Percentiles rank a stretch among this genome's conserved stretches.
These are phyloP conservation scores for Cryptoblepharus egeriae DNA, from an alignment of 2,797 vertebrate genomes.

Conservation along the genomic window DNA sequence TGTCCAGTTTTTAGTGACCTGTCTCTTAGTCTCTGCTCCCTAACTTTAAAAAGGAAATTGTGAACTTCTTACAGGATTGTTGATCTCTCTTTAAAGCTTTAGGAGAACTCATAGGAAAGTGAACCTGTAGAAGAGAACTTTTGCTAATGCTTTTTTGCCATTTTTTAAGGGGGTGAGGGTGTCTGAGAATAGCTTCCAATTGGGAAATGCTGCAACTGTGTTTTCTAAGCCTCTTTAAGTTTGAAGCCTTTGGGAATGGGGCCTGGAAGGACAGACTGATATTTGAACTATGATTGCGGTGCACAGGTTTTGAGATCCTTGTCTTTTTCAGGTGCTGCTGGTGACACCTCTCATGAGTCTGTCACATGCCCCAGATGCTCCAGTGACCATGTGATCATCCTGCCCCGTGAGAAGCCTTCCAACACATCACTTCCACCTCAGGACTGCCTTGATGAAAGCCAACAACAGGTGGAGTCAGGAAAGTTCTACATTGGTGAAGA, in stretches of 20 bases:
- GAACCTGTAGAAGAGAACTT: not conserved
- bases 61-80: not conserved
- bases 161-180: not conserved
- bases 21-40: not conserved
- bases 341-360: conserved; percentile 41
- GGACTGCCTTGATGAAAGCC: conserved; percentile 33
- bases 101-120: not conserved
- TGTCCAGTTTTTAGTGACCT: not conserved
- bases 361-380: conserved; percentile 85
- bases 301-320: not conserved
- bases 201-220: not conserved
- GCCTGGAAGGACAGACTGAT: not conserved
- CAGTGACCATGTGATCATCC: conserved; percentile 90
- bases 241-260: not conserved
- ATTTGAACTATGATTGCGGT: not conserved
- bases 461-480: not conserved
- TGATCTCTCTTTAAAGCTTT: not conserved
- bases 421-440: conserved; percentile 36
- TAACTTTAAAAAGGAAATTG: not conserved
- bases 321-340: not conserved
- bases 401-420: conserved; percentile 65
- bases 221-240: not conserved
- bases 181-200: not conserved
- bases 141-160: not conserved
- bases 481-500: conserved; percentile 62